These are phyloP conservation scores for Nemotelus nigrinus DNA, from an alignment of 2,888 invertebrate genomes.

Conservation along the genomic window DNA sequence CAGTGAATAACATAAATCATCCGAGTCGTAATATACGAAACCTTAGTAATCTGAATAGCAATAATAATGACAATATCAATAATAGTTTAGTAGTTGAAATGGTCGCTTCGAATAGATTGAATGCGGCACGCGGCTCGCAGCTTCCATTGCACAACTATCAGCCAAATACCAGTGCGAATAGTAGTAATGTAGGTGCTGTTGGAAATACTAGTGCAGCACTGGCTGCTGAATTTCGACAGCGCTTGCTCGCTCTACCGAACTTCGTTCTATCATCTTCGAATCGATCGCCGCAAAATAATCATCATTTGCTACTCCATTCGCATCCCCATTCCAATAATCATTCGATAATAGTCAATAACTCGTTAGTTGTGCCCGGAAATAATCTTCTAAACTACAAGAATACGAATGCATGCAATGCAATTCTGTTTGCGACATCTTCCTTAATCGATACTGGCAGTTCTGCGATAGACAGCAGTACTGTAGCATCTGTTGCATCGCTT, in stretches of 20 bases:
- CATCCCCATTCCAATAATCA: slow-evolving; percentile 59
- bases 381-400: slow-evolving; percentile 49
- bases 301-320: slow-evolving; percentile 50
- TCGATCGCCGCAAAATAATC: slow-evolving; percentile 58
- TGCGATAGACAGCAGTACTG: neutral
- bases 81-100: slow-evolving; percentile 47
- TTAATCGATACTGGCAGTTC: neutral
- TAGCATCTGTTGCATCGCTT: slow-evolving; percentile 20
- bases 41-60: slow-evolving; percentile 44
- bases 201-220: slow-evolving; percentile 56
- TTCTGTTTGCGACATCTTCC: slow-evolving; percentile 46
- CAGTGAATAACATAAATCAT: slow-evolving; percentile 55
- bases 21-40: slow-evolving; percentile 53
- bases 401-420: slow-evolving; percentile 47
- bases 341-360: slow-evolving; percentile 66
- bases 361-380: slow-evolving; percentile 42
- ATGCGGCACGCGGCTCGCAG: neutral
- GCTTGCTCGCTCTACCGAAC: slow-evolving; percentile 27
- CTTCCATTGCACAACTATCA: neutral
- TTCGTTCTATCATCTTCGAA: slow-evolving; percentile 48
- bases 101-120: slow-evolving; percentile 30
- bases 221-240: slow-evolving; percentile 28
- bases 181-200: slow-evolving; percentile 59
- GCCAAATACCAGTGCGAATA: slow-evolving; percentile 48
- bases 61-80: slow-evolving; percentile 40